A percentile compares a stretch with the other conserved stretches of the same genome.
Evolutionary conservation across 1,140 invertebrate species (phyloP).

Genomic region (Drosophila kohkoa): DNA sequence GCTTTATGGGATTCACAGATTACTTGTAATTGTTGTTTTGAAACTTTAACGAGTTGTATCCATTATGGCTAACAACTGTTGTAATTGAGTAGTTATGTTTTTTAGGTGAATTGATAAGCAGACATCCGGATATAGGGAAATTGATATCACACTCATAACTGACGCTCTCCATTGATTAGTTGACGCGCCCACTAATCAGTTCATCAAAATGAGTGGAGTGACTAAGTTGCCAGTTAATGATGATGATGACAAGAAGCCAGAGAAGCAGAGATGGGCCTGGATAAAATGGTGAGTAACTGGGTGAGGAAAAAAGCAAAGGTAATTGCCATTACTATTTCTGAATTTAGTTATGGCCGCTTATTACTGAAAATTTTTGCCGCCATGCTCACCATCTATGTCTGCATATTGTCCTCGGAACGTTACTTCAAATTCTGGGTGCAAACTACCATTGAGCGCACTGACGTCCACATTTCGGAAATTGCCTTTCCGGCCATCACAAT

Average conservation of each 20-base stretch:
- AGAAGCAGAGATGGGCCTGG: conserved; percentile 12
- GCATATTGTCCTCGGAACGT: conserved; percentile 64
- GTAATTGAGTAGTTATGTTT: conserved; percentile 77
- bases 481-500: conserved; percentile 71
- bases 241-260: conserved; percentile 1
- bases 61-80: conserved; percentile 59
- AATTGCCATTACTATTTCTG: neutral
- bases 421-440: conserved; percentile 78
- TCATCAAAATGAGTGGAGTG: conserved; percentile 45
- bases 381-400: conserved; percentile 51
- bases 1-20: conserved; percentile 38
- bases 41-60: conserved; percentile 5
- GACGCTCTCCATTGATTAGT: conserved; percentile 57
- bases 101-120: conserved; percentile 49
- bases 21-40: conserved; percentile 36
- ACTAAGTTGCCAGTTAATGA: conserved; percentile 33
- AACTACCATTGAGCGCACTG: conserved; percentile 74
- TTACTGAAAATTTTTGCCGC: conserved; percentile 33
- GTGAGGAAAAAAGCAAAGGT: neutral
- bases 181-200: conserved; percentile 49
- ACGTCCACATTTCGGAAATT: conserved; percentile 75
- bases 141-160: conserved; percentile 27
- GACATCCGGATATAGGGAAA: conserved; percentile 28
- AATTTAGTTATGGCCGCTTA: conserved; percentile 35
- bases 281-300: conserved; percentile 38